Evolutionary conservation across 2,888 invertebrate species (phyloP).

Genomic region (Autographa pulchrina): DNA sequence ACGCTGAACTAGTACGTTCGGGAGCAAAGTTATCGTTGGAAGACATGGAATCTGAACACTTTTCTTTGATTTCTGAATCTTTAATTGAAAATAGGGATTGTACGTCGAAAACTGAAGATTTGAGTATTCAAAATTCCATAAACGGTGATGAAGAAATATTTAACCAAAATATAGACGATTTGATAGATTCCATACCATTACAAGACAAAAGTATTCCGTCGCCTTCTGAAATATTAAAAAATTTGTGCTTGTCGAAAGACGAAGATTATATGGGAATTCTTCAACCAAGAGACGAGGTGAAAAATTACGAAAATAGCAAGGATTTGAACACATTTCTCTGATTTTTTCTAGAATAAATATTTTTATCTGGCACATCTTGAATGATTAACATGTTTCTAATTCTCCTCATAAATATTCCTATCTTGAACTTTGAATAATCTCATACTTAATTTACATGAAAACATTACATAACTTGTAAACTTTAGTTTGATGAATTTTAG

Average conservation of each 20-base stretch:
- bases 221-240: slow-evolving; percentile 91
- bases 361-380: not conserved
- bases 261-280: slow-evolving; percentile 69
- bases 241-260: slow-evolving; percentile 89
- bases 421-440: no score
- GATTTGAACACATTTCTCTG: slow-evolving; percentile 69
- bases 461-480: no score
- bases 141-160: slow-evolving; percentile 71
- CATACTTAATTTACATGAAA: no score
- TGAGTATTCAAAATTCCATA: slow-evolving; percentile 34
- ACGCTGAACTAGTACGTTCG: slow-evolving; percentile 82
- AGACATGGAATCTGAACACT: slow-evolving; percentile 85
- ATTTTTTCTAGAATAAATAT: slow-evolving; percentile 5
- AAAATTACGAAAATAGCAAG: slow-evolving; percentile 63
- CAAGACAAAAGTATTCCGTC: slow-evolving; percentile 90
- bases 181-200: slow-evolving; percentile 73
- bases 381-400: not conserved
- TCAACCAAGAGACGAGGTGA: slow-evolving; percentile 56
- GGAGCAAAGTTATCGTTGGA: slow-evolving; percentile 85
- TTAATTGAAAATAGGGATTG: slow-evolving; percentile 61
- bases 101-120: slow-evolving; percentile 15
- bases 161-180: slow-evolving; percentile 78
- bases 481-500: no score
- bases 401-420: not conserved
- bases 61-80: slow-evolving; percentile 76